Evolutionary conservation across 2,888 invertebrate species (phyloP).

Genomic region (Hirtodrosophila trivittata): DNA sequence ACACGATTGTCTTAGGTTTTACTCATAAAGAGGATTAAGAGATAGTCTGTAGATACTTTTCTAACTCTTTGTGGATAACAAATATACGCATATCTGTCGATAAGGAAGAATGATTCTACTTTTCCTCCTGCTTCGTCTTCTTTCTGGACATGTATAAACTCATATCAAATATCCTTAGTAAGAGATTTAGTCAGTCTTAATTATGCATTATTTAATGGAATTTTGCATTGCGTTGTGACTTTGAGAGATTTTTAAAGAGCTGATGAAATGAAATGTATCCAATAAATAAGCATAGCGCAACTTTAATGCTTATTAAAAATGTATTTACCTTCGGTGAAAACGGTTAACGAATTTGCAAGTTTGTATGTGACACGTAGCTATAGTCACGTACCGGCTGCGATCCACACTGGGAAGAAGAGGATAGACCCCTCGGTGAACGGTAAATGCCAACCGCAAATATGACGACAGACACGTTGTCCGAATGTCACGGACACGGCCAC

Average conservation of each 20-base stretch:
- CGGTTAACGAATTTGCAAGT: constrained; percentile 40
- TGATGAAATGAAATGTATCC: constrained; percentile 36
- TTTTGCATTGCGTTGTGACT: neutral
- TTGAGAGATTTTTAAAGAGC: constrained; percentile 11
- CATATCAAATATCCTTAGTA: no score
- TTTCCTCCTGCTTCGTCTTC: no score
- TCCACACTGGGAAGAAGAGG: constrained; percentile 3
- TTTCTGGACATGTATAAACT: no score
- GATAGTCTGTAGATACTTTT: no score
- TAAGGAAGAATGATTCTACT: no score
- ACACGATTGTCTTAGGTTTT: no score
- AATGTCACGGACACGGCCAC: constrained; percentile 57
- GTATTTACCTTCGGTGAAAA: constrained; percentile 26
- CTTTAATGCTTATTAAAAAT: constrained; percentile 50
- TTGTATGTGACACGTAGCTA: constrained; percentile 41
- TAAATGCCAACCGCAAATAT: constrained; percentile 41
- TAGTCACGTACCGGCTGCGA: constrained; percentile 49
- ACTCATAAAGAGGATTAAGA: no score
- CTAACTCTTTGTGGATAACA: no score
- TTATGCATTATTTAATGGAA: neutral
- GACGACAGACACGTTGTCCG: constrained; percentile 58
- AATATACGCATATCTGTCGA: no score
- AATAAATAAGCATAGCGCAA: constrained; percentile 17
- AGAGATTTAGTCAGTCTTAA: no score
- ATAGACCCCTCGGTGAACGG: neutral